Evolutionary conservation across 2,797 vertebrate genomes (phyloP), one percentile per base, ranked within the genome.

Genomic region (Myiotriccus ornatus): DNA sequence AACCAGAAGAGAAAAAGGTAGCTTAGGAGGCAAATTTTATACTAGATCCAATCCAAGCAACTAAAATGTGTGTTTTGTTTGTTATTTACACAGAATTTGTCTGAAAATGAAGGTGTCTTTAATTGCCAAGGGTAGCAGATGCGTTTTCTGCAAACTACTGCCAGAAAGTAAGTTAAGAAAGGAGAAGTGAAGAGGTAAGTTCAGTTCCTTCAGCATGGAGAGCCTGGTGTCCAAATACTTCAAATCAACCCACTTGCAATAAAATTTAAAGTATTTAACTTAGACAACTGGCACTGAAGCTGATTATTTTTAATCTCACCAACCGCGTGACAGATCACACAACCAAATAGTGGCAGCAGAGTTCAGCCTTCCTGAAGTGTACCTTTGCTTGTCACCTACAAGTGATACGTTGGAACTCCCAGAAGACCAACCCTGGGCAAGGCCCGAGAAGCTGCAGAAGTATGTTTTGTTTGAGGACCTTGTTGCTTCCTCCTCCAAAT

Each of bases 111-210:
- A 95, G 91, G 77, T 95, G 60, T 15, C 52, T 95, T 80, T 80
- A 41, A 39, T 94, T 96, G 93, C 89, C 93, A 94, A 96, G 74
- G 71, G 74, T 77, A 96, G 87, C 91, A 96, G 93, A 96, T 82
- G 50, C 94, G 87, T 91, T 96, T 96, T 92, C 73, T 94, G 56
- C 70, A 92, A 82, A 32, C 30, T 87, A 39, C 49, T 91, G 89
- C 91, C 91, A 96, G 91, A 84, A 87, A 90, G n/a, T 78, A 90
- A 93, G 87, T 86, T 70, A 93, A 91, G 70, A 73, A 88, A 89
- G 52, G 50, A 90, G 35, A 90, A 87, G 75, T 22, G 34, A 30
- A 93, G 83, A 81, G n/a, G 23, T 53, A 90, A 95, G 83, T 90
- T 89, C 88, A 82, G 63, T 30, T 90, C 68, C 77, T 94, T 84